Percentiles rank a stretch among this genome's conserved stretches.
Evolutionary conservation across 2,113 vertebrate species (phyloP).

Genomic region (Mustelus asterias): DNA sequence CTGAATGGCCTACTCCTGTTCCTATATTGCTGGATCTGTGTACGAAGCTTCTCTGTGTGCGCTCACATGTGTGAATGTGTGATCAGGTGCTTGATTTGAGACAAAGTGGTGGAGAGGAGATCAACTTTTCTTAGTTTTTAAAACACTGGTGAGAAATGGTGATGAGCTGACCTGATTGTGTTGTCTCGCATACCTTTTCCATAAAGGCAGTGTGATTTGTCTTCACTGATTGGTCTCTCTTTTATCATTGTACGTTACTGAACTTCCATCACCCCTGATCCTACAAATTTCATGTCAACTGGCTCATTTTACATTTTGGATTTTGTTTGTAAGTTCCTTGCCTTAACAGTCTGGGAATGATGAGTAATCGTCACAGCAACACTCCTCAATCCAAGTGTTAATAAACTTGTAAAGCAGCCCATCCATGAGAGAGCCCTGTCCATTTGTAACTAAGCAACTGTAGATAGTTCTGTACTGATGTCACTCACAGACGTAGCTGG

Average conservation of each 20-base stretch:
- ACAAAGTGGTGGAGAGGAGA: not conserved
- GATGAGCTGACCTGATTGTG: not conserved
- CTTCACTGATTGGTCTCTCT: not conserved
- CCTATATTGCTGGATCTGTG: not conserved
- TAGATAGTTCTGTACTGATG: not conserved
- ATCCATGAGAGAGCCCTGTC: slow-evolving; percentile 21
- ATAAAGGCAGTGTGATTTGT: not conserved
- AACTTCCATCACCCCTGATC: not conserved
- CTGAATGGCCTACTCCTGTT: not conserved
- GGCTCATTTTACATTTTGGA: not conserved
- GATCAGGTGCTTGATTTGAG: not conserved
- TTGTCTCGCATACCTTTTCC: not conserved
- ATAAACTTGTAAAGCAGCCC: slow-evolving; percentile 30
- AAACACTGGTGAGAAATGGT: not conserved
- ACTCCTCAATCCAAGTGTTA: not conserved
- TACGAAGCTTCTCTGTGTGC: not conserved
- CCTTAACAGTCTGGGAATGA: not conserved
- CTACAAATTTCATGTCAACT: not conserved
- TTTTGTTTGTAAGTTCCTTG: not conserved
- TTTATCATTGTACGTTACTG: not conserved
- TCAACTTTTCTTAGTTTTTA: not conserved
- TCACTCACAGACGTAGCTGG: not conserved
- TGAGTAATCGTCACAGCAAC: not conserved
- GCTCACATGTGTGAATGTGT: not conserved
- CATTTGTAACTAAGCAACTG: slow-evolving; percentile 15